Conservation (phyloP, 1,140 invertebrate genomes). For the Lepidostoma basale region DNA sequence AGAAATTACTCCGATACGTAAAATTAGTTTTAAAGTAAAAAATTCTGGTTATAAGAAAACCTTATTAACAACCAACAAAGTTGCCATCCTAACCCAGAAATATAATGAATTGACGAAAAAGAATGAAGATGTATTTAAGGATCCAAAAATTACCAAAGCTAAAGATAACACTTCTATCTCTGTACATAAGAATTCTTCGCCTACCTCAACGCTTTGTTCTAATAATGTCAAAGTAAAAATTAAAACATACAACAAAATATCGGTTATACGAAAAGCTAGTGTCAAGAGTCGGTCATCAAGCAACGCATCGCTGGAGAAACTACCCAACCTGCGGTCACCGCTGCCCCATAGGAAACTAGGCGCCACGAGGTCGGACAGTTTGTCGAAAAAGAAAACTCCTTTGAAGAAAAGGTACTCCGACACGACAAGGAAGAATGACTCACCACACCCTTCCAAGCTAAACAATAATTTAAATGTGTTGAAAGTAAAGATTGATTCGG, state of each 20-base stretch:
- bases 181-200: slow-evolving; percentile 52
- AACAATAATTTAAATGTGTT: background rate
- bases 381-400: slow-evolving; percentile 36
- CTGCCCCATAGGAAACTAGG: slow-evolving; percentile 53
- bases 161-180: slow-evolving; percentile 52
- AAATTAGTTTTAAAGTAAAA: slow-evolving; percentile 61
- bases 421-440: slow-evolving; percentile 1
- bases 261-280: slow-evolving; percentile 52
- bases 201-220: slow-evolving; percentile 55
- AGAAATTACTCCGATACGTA: slow-evolving; percentile 50
- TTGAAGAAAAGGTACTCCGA: no score
- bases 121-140: slow-evolving; percentile 50
- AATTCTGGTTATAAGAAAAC: slow-evolving; percentile 54
- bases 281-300: slow-evolving; percentile 57
- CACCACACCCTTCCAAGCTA: background rate
- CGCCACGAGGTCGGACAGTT: slow-evolving; percentile 58
- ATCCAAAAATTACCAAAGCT: slow-evolving; percentile 55
- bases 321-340: slow-evolving; percentile 50
- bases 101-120: slow-evolving; percentile 61
- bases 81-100: slow-evolving; percentile 62
- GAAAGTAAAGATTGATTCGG: slow-evolving; percentile 31
- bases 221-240: slow-evolving; percentile 61
- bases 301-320: slow-evolving; percentile 57
- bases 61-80: slow-evolving; percentile 59
- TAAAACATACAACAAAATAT: slow-evolving; percentile 52